Conservation (phyloP, 2,113 vertebrate species). For the Tympanuchus pallidicinctus region DNA sequence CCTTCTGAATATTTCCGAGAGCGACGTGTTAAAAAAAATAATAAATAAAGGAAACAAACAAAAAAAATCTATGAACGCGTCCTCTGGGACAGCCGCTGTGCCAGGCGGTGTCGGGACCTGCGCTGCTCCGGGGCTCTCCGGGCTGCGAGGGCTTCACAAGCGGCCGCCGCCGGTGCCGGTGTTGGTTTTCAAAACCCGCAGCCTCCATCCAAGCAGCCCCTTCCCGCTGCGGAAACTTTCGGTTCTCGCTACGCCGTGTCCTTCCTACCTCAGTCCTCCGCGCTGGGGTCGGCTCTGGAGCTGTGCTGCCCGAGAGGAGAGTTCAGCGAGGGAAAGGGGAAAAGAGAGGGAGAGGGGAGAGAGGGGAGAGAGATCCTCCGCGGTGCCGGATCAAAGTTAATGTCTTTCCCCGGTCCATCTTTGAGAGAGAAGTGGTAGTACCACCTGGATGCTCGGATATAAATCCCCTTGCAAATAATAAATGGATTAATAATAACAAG, state of each 20-base stretch:
- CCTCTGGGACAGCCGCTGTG: neutral
- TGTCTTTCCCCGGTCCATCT: slow-evolving; percentile 87
- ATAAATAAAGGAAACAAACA: neutral
- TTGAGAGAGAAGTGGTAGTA: slow-evolving; percentile 90
- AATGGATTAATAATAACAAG: slow-evolving; percentile 99
- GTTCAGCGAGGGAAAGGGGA: slow-evolving; percentile 39
- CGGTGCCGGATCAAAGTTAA: slow-evolving; percentile 71
- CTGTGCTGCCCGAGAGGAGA: slow-evolving; percentile 55
- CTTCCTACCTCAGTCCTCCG: slow-evolving; percentile 71
- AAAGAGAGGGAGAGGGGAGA: neutral
- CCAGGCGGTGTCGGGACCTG: slow-evolving; percentile 22
- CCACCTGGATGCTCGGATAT: slow-evolving; percentile 94
- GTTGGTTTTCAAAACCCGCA: slow-evolving; percentile 46
- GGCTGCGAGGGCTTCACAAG: neutral
- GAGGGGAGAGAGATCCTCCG: slow-evolving; percentile 32
- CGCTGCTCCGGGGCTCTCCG: neutral
- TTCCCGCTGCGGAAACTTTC: slow-evolving; percentile 4
- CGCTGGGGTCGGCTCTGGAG: slow-evolving; percentile 58
- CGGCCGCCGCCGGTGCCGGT: neutral
- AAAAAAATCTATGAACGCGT: neutral
- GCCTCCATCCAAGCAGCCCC: slow-evolving; percentile 9
- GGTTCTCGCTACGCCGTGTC: slow-evolving; percentile 27
- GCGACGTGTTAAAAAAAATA: neutral
- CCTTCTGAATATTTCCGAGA: neutral
- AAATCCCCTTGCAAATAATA: slow-evolving; percentile 99